These are phyloP conservation scores for Alca torda DNA, from an alignment of 2,797 vertebrate species.

Conservation along the genomic window DNA sequence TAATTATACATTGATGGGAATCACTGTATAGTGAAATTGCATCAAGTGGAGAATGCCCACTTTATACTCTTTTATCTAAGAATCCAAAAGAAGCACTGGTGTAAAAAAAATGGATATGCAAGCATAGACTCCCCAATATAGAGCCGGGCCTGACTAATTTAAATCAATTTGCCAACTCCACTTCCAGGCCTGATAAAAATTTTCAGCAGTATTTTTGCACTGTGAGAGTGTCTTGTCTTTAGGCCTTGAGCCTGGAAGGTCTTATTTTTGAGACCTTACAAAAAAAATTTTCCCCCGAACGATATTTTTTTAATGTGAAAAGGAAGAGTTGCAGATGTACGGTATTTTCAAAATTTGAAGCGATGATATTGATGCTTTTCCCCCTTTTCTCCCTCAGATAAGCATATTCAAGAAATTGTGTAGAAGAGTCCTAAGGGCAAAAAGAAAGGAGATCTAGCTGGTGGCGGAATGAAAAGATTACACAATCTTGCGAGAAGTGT, in stretches of 20 bases:
- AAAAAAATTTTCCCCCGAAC: background rate
- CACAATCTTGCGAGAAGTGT: background rate
- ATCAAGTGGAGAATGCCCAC: constrained; percentile 74
- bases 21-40: constrained; percentile 72
- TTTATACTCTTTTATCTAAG: constrained; percentile 73
- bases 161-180: constrained; percentile 46
- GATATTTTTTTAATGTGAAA: background rate
- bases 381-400: background rate
- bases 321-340: background rate
- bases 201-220: background rate
- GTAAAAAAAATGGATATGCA: constrained; percentile 62
- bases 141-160: constrained; percentile 50
- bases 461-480: background rate
- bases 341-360: background rate
- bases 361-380: background rate
- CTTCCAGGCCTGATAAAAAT: constrained; percentile 33
- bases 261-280: background rate
- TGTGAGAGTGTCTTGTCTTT: background rate
- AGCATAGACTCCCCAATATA: constrained; percentile 34
- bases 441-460: background rate
- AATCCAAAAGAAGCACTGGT: constrained; percentile 55
- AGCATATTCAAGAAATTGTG: background rate
- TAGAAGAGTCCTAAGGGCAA: background rate
- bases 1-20: constrained; percentile 83
- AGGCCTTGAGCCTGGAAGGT: background rate